These are phyloP conservation scores for Calephelis nemesis DNA, from an alignment of 1,140 invertebrate species.

Conservation along the genomic window DNA sequence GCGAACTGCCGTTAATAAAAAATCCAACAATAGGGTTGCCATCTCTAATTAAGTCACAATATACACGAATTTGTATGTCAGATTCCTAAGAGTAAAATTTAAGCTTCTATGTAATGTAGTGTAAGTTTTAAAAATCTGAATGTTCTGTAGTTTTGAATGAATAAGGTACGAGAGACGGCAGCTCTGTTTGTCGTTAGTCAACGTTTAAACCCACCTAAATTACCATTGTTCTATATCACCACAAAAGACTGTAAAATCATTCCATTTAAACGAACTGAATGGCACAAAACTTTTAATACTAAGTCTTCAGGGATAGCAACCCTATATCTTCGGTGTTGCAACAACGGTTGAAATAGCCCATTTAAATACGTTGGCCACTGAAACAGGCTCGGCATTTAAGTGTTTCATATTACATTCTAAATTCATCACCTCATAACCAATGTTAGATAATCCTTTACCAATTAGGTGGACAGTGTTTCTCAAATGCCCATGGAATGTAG, in stretches of 20 bases:
- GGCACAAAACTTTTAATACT: constrained; percentile 4
- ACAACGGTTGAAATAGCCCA: constrained; percentile 3
- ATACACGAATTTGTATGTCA: constrained; percentile 16
- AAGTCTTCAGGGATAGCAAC: constrained; percentile 4
- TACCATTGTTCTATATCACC: neutral
- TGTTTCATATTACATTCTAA: constrained; percentile 5
- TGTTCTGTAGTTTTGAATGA: constrained; percentile 19
- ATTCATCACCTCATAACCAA: constrained; percentile 5
- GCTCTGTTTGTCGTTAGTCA: constrained; percentile 14
- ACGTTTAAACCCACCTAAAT: constrained; percentile 21
- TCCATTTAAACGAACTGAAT: neutral
- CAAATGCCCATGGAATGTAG: neutral
- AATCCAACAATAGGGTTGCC: constrained; percentile 19
- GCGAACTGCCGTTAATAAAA: constrained; percentile 24
- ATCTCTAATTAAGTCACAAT: constrained; percentile 23
- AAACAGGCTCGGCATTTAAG: constrained; percentile 36
- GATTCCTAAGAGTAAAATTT: constrained; percentile 18
- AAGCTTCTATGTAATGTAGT: constrained; percentile 13
- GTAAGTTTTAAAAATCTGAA: constrained; percentile 14
- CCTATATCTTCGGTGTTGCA: constrained; percentile 11
- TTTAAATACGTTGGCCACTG: constrained; percentile 34
- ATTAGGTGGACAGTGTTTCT: constrained; percentile 1
- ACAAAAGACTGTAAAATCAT: constrained; percentile 14
- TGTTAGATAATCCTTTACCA: constrained; percentile 1
- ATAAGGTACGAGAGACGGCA: constrained; percentile 18